Base-by-base conservation (phyloP, 2,888 invertebrate species). In the Zygaena filipendulae region DNA sequence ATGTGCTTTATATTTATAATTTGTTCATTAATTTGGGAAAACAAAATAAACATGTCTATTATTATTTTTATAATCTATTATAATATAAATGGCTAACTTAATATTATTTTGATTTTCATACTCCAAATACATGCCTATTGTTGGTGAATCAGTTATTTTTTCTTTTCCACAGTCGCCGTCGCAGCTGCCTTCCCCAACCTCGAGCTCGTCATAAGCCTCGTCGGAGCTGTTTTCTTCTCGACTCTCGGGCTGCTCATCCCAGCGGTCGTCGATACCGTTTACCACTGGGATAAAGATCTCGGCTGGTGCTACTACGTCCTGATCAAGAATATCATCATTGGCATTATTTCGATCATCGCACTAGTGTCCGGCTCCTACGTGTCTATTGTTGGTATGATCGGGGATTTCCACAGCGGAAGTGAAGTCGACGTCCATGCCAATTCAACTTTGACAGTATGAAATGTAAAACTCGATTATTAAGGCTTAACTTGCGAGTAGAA, bases 121-220 rank as follows among this genome's bases (percentile, higher is more conserved):
- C n/a, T n/a, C n/a, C n/a, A n/a, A n/a, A n/a, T n/a, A n/a, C n/a
- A n/a, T n/a, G 2, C 23, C 11, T 14, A 7, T 4, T 21, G 11
- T 13, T 16, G 16, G 4, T 16, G 16, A 16, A 4, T 16, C 7
- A 16, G 4, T 5, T n/a, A n/a, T n/a, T n/a, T n/a, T n/a, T n/a
- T n/a, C n/a, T n/a, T n/a, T 23, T 38, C 27, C 29, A 24, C 84
- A 83, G 92, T 92, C 45, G 83, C 82, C 2, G 58, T 93, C 23
- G 92, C 92, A 0, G 87, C 88, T 3, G 82, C 87, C 2, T 91
- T 96, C 27, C 94, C 95, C 0, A 85, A 92, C 49, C 70, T 96
- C 38, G 93, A 91, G 34, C 83, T 94, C 2, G 90, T 95, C 40
- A 95, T 97, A 49, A 89, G 93, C 24, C 77, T 97, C 29, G 91